Base-by-base conservation (phyloP, 1,140 invertebrate genomes). In the Drosophila bipectinata region DNA sequence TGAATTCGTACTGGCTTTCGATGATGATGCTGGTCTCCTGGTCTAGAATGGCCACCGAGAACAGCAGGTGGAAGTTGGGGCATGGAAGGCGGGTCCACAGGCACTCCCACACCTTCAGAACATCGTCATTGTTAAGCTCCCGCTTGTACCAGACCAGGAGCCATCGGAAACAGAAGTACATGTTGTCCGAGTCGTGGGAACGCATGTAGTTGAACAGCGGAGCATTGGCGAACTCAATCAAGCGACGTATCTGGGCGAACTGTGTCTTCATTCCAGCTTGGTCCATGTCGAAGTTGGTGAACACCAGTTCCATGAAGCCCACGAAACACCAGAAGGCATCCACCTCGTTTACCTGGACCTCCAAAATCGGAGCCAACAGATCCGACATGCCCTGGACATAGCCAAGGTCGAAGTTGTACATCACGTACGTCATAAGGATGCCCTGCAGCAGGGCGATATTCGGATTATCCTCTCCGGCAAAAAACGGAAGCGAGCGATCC, bases 311-410 rank as follows among this genome's bases (percentile, higher is more conserved):
- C 98, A 99, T 99, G 72, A 99, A 98, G n/a, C 98, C 98, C 54
- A 98, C 98, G 93, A 99, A 99, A 92, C 98, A 99, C 99, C 99
- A 99, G 94, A 99, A 99, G 1, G 98, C 95, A 92, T 99, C 98
- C 4, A 97, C 90, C 39, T 91, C 90, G 47, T 91, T 90, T n/a
- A 85, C 77, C 18, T 91, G 77, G 10, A 99, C 94, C 89, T 96
- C 95, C 30, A 99, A 93, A 76, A 99, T 96, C 1, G 98, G 98
- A 14, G 98, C 97, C 32, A 99, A 92, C 47, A 99, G 93, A 93
- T 99, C 99, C 87, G 97, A 98, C 99, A 99, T 99, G 14, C 99
- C 97, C 92, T 97, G 97, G 1, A 98, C 97, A 84, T 98, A 98
- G 80, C 98, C 98, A 64, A 99, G 93, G 93, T 99, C 98, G 93